phyloP scores from a whole-genome alignment of 2,888 invertebrate species.

The Noctua janthe region DNA sequence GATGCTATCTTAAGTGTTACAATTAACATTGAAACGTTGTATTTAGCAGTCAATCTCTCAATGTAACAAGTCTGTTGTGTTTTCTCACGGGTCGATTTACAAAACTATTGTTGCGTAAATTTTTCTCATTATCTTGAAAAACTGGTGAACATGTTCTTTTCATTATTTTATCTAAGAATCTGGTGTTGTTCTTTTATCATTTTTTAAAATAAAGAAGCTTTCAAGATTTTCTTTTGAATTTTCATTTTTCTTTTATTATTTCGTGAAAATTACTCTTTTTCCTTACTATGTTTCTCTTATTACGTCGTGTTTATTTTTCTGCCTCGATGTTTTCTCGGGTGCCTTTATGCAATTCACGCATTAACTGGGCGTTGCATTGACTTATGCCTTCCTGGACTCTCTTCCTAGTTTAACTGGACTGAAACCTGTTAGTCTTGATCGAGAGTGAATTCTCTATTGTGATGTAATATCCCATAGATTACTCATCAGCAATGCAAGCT shows the following conservation, averaged over 20 bases:
- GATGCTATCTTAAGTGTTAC: slow-evolving; percentile 46
- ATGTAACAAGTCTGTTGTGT: slow-evolving; percentile 13
- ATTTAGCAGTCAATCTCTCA: slow-evolving; percentile 40
- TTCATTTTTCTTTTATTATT: not conserved
- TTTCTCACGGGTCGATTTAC: slow-evolving; percentile 47
- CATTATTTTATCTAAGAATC: slow-evolving; percentile 14
- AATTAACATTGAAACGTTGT: slow-evolving; percentile 50
- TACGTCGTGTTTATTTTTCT: slow-evolving; percentile 38
- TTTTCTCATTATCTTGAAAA: slow-evolving; percentile 19
- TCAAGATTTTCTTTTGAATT: not conserved
- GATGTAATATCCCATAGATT: slow-evolving; percentile 71
- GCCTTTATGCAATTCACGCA: slow-evolving; percentile 58
- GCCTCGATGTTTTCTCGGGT: slow-evolving; percentile 17
- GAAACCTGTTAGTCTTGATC: slow-evolving; percentile 66
- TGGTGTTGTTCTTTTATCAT: not conserved
- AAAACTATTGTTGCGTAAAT: slow-evolving; percentile 39
- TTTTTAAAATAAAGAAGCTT: not conserved
- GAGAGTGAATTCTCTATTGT: slow-evolving; percentile 76
- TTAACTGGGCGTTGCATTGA: slow-evolving; percentile 60
- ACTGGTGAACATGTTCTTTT: slow-evolving; percentile 17
- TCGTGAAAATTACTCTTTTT: no score
- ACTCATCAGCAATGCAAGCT: slow-evolving; percentile 38
- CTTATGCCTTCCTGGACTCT: slow-evolving; percentile 73
- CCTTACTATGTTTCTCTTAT: slow-evolving; percentile 2
- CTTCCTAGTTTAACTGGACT: slow-evolving; percentile 78